phyloP scores from a whole-genome alignment of 2,888 invertebrate genomes.

The Aleiodes leptofemur region DNA sequence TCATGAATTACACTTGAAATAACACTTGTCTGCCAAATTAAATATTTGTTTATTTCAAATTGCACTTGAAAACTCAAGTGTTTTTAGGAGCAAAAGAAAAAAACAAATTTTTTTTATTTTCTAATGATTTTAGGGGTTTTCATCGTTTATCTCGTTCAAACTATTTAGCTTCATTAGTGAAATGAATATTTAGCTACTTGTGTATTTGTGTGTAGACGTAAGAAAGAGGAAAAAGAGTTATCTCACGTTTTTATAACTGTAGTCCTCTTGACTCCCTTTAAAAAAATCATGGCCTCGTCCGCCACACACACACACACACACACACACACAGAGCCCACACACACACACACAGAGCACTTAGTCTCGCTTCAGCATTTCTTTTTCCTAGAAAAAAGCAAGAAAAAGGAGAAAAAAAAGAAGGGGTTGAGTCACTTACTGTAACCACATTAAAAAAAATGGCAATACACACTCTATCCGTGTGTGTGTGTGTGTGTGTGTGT shows the following conservation, averaged over 20 bases:
- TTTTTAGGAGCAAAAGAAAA: neutral
- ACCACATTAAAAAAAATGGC: neutral
- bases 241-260: neutral
- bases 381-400: too few relatives aligned
- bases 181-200: neutral
- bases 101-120: too few relatives aligned
- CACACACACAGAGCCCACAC: too few relatives aligned
- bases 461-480: neutral
- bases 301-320: too few relatives aligned
- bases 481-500: neutral
- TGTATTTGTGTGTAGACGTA: neutral
- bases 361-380: too few relatives aligned
- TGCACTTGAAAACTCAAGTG: constrained; percentile 13
- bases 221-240: neutral
- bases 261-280: neutral
- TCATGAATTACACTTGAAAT: neutral
- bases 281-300: too few relatives aligned
- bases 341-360: too few relatives aligned
- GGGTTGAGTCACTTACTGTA: constrained; percentile 18
- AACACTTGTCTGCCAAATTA: constrained; percentile 13
- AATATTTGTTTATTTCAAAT: constrained; percentile 13
- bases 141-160: neutral
- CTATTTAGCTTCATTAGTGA: constrained; percentile 2
- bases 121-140: too few relatives aligned
- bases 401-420: neutral